Conservation (phyloP, 2,797 vertebrate species). For the Prunella strophiata region DNA sequence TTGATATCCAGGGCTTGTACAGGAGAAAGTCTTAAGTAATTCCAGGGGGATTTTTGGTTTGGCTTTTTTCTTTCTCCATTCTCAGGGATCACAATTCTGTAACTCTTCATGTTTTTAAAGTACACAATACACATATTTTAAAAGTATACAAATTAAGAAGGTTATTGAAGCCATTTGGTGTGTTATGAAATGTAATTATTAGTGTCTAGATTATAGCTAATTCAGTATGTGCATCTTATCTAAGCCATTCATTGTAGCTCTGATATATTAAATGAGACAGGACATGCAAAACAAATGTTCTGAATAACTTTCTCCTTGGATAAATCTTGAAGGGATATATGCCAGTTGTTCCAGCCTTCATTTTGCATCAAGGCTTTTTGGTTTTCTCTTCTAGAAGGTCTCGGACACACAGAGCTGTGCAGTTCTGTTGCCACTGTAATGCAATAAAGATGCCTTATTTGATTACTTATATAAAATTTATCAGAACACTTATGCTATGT, state of each 20-base stretch:
- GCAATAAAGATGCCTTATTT: neutral
- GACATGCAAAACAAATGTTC: neutral
- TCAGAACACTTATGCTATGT: neutral
- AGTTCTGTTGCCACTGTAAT: neutral
- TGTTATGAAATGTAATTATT: neutral
- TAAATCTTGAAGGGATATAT: neutral
- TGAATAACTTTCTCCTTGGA: neutral
- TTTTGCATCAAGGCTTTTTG: neutral
- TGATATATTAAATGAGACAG: neutral
- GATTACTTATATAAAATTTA: neutral
- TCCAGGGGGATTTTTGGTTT: rapidly evolving
- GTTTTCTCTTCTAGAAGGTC: neutral
- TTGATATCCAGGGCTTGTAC: neutral
- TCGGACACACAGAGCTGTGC: neutral
- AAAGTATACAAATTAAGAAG: neutral
- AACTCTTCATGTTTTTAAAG: neutral
- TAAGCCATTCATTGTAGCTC: neutral
- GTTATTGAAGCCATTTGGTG: neutral
- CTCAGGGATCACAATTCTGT: neutral
- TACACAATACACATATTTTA: neutral
- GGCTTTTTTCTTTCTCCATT: neutral
- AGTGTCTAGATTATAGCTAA: neutral
- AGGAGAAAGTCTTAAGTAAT: neutral
- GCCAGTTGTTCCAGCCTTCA: neutral
- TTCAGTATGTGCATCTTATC: neutral